Evolutionary conservation across 2,888 invertebrate species (phyloP), one percentile per base, ranked within the genome.

Genomic region (Dasypogon diadema): DNA sequence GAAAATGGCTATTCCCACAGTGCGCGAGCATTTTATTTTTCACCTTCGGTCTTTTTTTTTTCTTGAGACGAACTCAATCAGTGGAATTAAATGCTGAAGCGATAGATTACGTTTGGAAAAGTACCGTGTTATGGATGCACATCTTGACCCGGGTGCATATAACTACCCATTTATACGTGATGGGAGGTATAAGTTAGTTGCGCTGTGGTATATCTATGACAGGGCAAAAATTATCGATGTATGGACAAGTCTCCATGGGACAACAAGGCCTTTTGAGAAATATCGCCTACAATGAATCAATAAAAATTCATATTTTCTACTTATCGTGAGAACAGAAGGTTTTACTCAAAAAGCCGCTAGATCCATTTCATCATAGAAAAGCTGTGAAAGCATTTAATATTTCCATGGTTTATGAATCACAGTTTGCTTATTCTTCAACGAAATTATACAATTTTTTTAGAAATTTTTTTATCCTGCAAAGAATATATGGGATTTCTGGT

Each of bases 1-100:
- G 70, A 70, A 70, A 70, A 70, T 70, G 34, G 70, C 70, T 70
- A 54, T 70, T 70, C 70, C 54, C 70, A 70, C 51, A 70, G 65
- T 46, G 42, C 26, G 24, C 65, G 22, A n/a, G 48, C 24, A 14
- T 16, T 46, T 12, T 21, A 24, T 48, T 48, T 65, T 46, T 37
- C 65, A 65, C 65, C 51, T 21, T 51, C 65, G 26, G 18, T 48
- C 14, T 48, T 18, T 51, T 51, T 21, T 3, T 21, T 16, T 65
- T 18, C 37, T 48, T 37, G 65, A 24, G 65, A 65, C 46, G 65
- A 65, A 65, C 65, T 65, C 65, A 65, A 65, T 65, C 65, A 65
- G 48, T 24, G 65, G 14, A 37, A 51, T 51, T 51, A 51, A 51
- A 51, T 51, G 51, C 1, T 51, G 51, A 51, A 16, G 51, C 12